Base-by-base conservation (phyloP, 2,888 invertebrate genomes). In the Eupelmus urozonus region DNA sequence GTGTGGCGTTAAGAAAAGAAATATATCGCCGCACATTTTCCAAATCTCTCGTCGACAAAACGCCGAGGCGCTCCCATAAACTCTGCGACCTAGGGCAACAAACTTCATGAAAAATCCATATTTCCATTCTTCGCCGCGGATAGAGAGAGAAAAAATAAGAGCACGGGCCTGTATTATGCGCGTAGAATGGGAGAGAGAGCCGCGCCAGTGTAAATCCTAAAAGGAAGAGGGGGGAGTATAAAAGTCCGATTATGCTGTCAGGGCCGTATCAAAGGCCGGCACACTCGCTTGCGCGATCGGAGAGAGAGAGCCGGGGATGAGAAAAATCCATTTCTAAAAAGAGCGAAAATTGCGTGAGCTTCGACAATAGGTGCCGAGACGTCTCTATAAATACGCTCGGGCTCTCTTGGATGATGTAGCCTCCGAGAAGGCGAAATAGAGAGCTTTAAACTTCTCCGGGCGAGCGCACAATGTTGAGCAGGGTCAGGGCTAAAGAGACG, bases 191-290 rank as follows among this genome's bases (percentile, higher is more conserved):
- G n/a, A 20, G 20, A 45, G 40, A 40, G 20, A 20, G 57, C 13
- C 23, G 27, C 11, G 20, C 2, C 29, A 60, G 49, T 59, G 34
- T 40, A 69, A 78, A 78, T 67, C 40, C 40, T n/a, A n/a, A n/a
- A n/a, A n/a, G n/a, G n/a, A n/a, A n/a, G 29, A 59, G 13, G 71
- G 29, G 49, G n/a, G 25, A 75, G 67, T 42, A 79, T 72, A 76
- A 76, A 72, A 79, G 79, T 65, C 40, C 79, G 79, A 79, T 79
- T 79, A 79, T 79, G 76, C 72, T 79, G 79, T 76, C 79, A 79
- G 70, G 23, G 2, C 20, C 2, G 45, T 60, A 40, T 72, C 55
- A 57, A 62, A 62, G 55, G 29, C 59, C 59, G 75, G n/a, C n/a
- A n/a, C n/a, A n/a, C n/a, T n/a, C n/a, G n/a, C n/a, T n/a, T n/a